Base-by-base conservation (phyloP, 2,797 vertebrate species). In the Molossus molossus region DNA sequence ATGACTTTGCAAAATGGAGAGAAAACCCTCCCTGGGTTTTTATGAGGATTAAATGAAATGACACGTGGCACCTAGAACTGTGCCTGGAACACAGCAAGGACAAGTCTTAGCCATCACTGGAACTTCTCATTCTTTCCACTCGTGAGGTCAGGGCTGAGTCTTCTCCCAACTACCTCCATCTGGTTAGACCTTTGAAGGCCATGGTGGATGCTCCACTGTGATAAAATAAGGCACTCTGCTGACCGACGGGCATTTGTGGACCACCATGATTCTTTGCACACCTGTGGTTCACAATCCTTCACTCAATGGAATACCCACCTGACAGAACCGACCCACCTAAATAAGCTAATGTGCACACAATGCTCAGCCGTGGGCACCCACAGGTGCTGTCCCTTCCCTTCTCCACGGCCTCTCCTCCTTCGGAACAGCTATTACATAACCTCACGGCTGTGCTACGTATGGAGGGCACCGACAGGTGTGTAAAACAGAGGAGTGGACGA, bases 1-100 rank as follows among this genome's bases (percentile, higher is more conserved):
- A 23, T 62, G 72, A 48, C 77, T 82, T 87, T 84, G 14, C 64
- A 75, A 82, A 91, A 91, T 12, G 57, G 62, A 91, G 84, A 65
- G 72, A 55, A 79, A 82, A 62, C 13, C 6, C 33, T 81, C 6
- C 29, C 2, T 55, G 76, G 21, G 25, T n/a, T 93, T 95, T 73
- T 20, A 55, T 20, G 50, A 55, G 25, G 70, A 83, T 48, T 55
- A 37, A 67, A 70, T 37, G 25, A 48, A 80, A 79, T 55, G n/a
- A 75, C 53, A 67, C 1, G 62, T 3, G n/a, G 45, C 6, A 0
- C 87, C 93, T 57, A 70, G 80, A 72, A 70, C 18, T 64, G 53
- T 3, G 23, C 5, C 23, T 55, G n/a, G 76, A 25, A 80, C 21
- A 3, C 2, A 53, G 15, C 75, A n/a, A 73, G 81, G 7, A 0